These are phyloP conservation scores for Luehdorfia chinensis DNA, from an alignment of 1,140 invertebrate species.

Conservation along the genomic window DNA sequence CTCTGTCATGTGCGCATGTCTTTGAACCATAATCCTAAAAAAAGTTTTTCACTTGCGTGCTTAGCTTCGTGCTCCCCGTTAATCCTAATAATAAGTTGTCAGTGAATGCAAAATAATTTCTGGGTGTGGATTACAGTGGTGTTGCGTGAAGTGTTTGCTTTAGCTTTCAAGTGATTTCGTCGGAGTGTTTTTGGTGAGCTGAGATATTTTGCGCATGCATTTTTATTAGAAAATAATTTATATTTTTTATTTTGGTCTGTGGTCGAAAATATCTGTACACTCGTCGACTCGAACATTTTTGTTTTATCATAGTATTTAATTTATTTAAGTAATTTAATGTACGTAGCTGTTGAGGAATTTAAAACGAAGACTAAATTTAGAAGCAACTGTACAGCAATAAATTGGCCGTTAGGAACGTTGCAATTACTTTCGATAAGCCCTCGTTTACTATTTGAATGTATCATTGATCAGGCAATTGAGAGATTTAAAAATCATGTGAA, in stretches of 20 bases:
- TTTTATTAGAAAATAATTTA: too few relatives aligned
- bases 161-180: not conserved
- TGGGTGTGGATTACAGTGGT: slow-evolving; percentile 9
- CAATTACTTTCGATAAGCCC: slow-evolving; percentile 8
- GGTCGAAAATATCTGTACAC: too few relatives aligned
- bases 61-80: not conserved
- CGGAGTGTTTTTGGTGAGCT: not conserved
- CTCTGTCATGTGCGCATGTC: slow-evolving; percentile 39
- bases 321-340: too few relatives aligned
- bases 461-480: slow-evolving; percentile 1
- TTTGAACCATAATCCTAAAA: slow-evolving; percentile 13
- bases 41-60: not conserved
- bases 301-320: too few relatives aligned
- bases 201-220: too few relatives aligned
- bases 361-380: not conserved
- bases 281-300: too few relatives aligned
- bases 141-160: not conserved
- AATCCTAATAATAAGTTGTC: not conserved
- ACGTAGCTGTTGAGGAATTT: too few relatives aligned
- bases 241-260: too few relatives aligned
- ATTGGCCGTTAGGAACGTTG: not conserved
- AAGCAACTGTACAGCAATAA: slow-evolving; percentile 1
- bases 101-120: not conserved
- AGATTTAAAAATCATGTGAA: not conserved
- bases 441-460: not conserved